These are phyloP conservation scores for Serilophus lunatus DNA, from an alignment of 2,113 vertebrate species.

Conservation along the genomic window DNA sequence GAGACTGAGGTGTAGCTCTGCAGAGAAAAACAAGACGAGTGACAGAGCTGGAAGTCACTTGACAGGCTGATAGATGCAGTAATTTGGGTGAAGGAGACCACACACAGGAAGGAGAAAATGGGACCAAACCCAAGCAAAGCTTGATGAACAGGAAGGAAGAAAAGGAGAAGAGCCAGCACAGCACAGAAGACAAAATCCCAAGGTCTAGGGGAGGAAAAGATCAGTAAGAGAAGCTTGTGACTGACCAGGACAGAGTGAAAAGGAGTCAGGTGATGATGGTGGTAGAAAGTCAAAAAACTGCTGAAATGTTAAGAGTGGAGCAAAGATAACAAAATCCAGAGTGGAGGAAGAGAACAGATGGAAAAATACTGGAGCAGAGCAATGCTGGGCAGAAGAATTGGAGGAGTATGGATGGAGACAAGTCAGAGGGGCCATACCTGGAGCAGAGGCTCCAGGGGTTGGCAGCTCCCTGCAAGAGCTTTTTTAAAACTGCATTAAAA, in stretches of 20 bases:
- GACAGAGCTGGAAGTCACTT: background rate
- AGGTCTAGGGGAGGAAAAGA: background rate
- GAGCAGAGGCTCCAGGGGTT: background rate
- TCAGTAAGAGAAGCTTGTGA: background rate
- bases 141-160: background rate
- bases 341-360: background rate
- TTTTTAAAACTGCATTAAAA: background rate
- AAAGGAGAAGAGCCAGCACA: background rate
- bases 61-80: background rate
- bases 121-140: background rate
- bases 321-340: background rate
- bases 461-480: background rate
- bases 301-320: background rate
- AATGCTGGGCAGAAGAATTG: background rate
- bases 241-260: background rate
- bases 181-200: background rate
- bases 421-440: rapidly evolving
- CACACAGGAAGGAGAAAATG: background rate
- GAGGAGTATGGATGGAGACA: background rate
- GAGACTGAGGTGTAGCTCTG: background rate
- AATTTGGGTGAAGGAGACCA: background rate
- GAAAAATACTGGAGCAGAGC: background rate
- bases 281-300: background rate
- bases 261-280: rapidly evolving
- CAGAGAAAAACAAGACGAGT: background rate